Evolutionary conservation across 2,113 vertebrate genomes (phyloP), one percentile per base, ranked within the genome.

Genomic region (Calypte anna): DNA sequence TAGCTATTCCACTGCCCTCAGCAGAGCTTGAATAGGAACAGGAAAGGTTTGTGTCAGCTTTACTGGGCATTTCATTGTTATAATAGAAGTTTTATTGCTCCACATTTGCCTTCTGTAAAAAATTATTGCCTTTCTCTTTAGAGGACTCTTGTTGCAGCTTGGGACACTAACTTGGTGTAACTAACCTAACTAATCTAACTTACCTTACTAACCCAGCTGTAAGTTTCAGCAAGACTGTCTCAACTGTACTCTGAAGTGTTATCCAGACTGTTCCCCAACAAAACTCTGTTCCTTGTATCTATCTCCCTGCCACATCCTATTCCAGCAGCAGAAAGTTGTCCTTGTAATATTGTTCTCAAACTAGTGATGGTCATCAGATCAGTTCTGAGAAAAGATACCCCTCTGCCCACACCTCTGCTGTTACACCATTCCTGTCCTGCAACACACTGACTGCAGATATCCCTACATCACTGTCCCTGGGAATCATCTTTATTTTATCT

Each of bases 221-320:
- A 80, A 62, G 12, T 25, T 30, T 58, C 15, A 76, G 50, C 31
- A 82, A 86, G 82, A 86, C 1, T 68, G 75, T 62, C 79, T 86
- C 86, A 72, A 5, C 20, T 28, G 31, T 28, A 30, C 58, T 67
- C 24, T 88, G 58, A 93, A 93, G 51, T 54, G 44, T 79, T 93
- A 77, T 43, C 38, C 59, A 90, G 36, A 91, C 62, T 64, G 55
- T 62, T 93, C 90, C 86, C 82, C 89, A 94, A 94, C 77, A 91
- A 84, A 86, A 59, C 15, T 8, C 21, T 53, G 44, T 61, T 84
- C 81, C 78, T 84, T 67, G 5, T 40, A 40, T 70, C 87, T 2
- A 69, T 74, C 75, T 82, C 43, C 80, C 79, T 95, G 82, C 85
- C 76, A 88, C 63, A 90, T 30, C 63, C 58, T 82, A 74, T 58